phyloP scores from a whole-genome alignment of 1,140 invertebrate genomes.

The Thalassaphorura encarpata region DNA sequence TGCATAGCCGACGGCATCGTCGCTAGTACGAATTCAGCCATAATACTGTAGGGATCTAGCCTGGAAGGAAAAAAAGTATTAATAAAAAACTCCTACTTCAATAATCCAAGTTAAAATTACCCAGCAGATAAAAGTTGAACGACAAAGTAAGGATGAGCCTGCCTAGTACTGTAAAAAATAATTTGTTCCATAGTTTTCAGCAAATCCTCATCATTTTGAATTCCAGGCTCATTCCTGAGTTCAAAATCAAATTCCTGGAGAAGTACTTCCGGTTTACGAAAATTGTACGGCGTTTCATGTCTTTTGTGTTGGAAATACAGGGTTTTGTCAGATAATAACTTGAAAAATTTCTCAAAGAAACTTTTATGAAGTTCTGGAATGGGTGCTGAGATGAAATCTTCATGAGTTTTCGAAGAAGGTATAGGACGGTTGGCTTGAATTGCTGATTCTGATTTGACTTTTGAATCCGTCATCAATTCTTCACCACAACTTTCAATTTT shows the following conservation, averaged over 20 bases:
- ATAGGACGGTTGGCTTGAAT: too few species aligned
- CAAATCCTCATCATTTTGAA: neutral
- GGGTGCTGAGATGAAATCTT: neutral
- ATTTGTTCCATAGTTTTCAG: neutral
- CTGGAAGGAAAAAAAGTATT: too few species aligned
- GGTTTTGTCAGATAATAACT: neutral
- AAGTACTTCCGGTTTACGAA: neutral
- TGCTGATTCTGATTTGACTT: too few species aligned
- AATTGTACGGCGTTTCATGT: neutral
- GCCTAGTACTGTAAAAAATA: neutral
- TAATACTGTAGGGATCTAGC: neutral
- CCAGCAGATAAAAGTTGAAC: neutral
- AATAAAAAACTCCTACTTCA: too few species aligned
- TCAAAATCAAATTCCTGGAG: neutral
- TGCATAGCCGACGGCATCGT: neutral
- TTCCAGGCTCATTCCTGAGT: too few species aligned
- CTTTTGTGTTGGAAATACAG: neutral
- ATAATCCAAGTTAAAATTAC: too few species aligned
- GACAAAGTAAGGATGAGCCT: neutral
- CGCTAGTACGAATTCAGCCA: neutral
- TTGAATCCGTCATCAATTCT: too few species aligned
- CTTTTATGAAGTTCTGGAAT: neutral
- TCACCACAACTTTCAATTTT: conserved; percentile 72
- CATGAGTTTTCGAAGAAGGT: neutral
- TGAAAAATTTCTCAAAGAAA: neutral